A percentile compares a stretch with the other conserved stretches of the same genome.
Conservation (phyloP, 2,113 vertebrate genomes). For the Prionailurus viverrinus region DNA sequence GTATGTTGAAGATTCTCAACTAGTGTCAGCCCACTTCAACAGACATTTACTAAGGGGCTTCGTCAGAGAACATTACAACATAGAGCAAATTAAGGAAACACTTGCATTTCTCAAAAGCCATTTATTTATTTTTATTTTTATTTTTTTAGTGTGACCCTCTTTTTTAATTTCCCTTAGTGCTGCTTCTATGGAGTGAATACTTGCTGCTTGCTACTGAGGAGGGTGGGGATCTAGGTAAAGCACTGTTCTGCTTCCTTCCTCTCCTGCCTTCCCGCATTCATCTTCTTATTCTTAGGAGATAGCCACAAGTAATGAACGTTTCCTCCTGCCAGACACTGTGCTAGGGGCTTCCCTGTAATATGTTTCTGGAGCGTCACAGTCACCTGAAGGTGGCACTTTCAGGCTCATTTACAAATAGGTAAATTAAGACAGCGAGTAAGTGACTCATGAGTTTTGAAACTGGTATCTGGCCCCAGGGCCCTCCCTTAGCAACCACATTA, state of each 20-base stretch:
- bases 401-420: not conserved
- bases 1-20: not conserved
- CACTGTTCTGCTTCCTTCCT: not conserved
- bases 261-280: not conserved
- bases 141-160: conserved; percentile 1
- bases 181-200: not conserved
- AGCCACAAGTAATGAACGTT: not conserved
- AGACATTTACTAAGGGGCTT: not conserved
- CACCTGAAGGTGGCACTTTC: not conserved
- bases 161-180: not conserved
- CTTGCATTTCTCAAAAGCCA: not conserved
- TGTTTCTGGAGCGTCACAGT: not conserved
- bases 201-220: not conserved
- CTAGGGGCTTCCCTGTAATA: not conserved
- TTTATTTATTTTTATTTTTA: not conserved
- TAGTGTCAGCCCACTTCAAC: not conserved
- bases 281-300: not conserved
- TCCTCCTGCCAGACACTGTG: not conserved
- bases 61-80: not conserved
- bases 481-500: not conserved
- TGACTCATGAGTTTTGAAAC: not conserved
- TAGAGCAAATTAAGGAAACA: not conserved
- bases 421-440: not conserved
- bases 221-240: not conserved
- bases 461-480: not conserved